Evolutionary conservation across 2,888 invertebrate species (phyloP).

Genomic region (Charanyca ferruginea): DNA sequence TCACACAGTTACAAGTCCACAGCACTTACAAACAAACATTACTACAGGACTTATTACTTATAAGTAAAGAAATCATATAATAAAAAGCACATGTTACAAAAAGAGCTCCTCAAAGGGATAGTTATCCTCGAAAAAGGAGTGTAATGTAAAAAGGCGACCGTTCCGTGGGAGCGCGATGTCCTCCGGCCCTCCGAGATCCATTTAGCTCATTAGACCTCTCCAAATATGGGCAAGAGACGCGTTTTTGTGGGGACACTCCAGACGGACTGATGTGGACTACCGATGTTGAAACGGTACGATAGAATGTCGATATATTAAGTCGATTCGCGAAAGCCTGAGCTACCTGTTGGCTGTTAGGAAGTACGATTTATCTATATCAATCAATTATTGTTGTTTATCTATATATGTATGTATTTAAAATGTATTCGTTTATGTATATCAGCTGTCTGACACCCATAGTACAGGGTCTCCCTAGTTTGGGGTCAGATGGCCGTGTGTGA

Average conservation of each 20-base stretch:
- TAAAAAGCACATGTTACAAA: slow-evolving; percentile 34
- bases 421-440: too few species aligned
- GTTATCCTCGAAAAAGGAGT: slow-evolving; percentile 69
- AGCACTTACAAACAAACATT: not conserved
- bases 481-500: too few species aligned
- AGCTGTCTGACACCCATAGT: too few species aligned
- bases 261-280: slow-evolving; percentile 60
- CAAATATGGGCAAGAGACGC: slow-evolving; percentile 76
- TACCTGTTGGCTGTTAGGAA: not conserved
- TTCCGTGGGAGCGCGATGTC: slow-evolving; percentile 79
- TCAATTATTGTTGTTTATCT: not conserved
- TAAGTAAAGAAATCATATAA: slow-evolving; percentile 26
- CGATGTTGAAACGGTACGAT: slow-evolving; percentile 68
- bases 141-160: slow-evolving; percentile 68
- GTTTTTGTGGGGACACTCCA: slow-evolving; percentile 72
- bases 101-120: slow-evolving; percentile 58
- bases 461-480: too few species aligned
- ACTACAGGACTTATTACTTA: too few species aligned
- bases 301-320: slow-evolving; percentile 50
- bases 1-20: not conserved
- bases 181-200: slow-evolving; percentile 66
- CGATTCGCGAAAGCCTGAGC: not conserved
- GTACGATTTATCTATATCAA: not conserved
- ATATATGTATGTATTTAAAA: too few species aligned
- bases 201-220: slow-evolving; percentile 81